A percentile compares a stretch with the other conserved stretches of the same genome.
Conservation (phyloP, 1,140 invertebrate species). For the Nasonia giraulti region DNA sequence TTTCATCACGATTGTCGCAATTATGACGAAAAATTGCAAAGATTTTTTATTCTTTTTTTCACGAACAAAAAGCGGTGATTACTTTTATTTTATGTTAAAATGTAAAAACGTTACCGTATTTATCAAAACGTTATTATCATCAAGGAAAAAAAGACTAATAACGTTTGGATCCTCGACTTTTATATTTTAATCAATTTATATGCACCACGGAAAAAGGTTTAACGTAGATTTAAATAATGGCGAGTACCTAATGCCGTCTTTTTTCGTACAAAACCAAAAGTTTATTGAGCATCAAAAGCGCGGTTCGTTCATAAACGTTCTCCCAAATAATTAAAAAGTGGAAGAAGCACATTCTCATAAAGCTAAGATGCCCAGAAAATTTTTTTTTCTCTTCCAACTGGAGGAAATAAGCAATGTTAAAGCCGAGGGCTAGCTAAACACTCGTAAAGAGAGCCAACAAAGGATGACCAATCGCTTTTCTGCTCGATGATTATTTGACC, state of each 20-base stretch:
- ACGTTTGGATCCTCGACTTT: too few species aligned
- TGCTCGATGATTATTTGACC: slow-evolving; percentile 24
- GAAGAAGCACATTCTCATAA: slow-evolving; percentile 19
- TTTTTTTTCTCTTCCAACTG: not conserved
- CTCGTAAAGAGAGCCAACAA: slow-evolving; percentile 36
- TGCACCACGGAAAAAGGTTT: too few species aligned
- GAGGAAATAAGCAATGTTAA: slow-evolving; percentile 8
- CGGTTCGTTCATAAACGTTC: not conserved
- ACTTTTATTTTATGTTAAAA: too few species aligned
- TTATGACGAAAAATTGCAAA: not conserved
- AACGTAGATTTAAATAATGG: too few species aligned
- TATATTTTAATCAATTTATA: too few species aligned
- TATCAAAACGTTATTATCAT: too few species aligned
- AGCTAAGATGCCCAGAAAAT: not conserved
- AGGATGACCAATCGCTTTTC: slow-evolving; percentile 46
- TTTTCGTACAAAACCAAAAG: not conserved
- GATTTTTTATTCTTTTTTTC: not conserved
- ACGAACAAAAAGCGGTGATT: too few species aligned
- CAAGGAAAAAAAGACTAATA: too few species aligned
- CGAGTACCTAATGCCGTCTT: too few species aligned
- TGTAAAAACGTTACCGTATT: too few species aligned
- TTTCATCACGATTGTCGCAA: not conserved
- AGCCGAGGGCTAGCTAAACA: slow-evolving; percentile 24
- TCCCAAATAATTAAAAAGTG: slow-evolving; percentile 35
- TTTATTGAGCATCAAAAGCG: slow-evolving; percentile 21